Evolutionary conservation across 2,888 invertebrate species (phyloP).

Genomic region (Ectemnius cavifrons): DNA sequence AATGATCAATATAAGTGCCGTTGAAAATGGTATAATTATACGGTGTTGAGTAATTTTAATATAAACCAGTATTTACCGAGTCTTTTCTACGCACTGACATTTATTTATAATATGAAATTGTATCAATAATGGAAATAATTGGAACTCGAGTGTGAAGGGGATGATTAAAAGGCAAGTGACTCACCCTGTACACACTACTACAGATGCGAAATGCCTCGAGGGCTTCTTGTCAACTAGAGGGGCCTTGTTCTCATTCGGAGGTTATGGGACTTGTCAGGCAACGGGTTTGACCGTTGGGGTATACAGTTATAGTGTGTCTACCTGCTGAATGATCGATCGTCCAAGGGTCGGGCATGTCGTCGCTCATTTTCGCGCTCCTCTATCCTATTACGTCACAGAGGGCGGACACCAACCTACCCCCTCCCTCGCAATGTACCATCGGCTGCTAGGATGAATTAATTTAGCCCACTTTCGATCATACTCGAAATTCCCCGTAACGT

Average conservation of each 20-base stretch:
- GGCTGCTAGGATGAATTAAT: background rate
- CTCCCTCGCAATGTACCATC: background rate
- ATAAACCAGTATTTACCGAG: too few relatives aligned
- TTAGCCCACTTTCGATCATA: background rate
- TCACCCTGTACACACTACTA: too few relatives aligned
- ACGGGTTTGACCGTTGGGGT: constrained; percentile 30
- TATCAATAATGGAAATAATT: too few relatives aligned
- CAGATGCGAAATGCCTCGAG: background rate
- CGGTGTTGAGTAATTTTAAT: too few relatives aligned
- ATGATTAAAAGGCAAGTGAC: too few relatives aligned
- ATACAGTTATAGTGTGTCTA: constrained; percentile 7
- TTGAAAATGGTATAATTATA: too few relatives aligned
- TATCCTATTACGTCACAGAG: constrained; percentile 50
- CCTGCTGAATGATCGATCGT: constrained; percentile 33
- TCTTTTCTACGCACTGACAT: too few relatives aligned
- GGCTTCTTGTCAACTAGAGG: background rate
- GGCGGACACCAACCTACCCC: background rate
- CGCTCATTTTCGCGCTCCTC: constrained; percentile 34
- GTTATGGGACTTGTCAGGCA: constrained; percentile 29
- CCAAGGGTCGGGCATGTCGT: constrained; percentile 37
- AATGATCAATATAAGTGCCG: too few relatives aligned
- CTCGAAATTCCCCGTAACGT: too few relatives aligned
- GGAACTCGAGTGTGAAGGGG: too few relatives aligned
- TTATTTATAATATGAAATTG: too few relatives aligned
- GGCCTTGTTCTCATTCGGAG: constrained; percentile 8